Evolutionary conservation across 2,888 invertebrate species (phyloP).

Genomic region (Bugulina stolonifera): DNA sequence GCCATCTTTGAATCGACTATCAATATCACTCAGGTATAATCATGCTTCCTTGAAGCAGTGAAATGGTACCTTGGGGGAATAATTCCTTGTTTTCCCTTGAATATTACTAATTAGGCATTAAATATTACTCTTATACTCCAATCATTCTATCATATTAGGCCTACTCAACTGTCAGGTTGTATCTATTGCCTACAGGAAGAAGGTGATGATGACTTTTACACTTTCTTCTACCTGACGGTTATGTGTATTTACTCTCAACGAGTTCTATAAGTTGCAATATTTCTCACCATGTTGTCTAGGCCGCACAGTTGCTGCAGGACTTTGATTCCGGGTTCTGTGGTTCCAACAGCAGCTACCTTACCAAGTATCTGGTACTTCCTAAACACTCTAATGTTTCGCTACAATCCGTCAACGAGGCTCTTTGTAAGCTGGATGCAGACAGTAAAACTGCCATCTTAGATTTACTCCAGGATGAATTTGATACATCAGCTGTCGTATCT

Average conservation of each 20-base stretch:
- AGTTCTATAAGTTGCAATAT: no score
- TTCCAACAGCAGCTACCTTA: constrained; percentile 29
- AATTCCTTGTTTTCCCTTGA: no score
- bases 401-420: constrained; percentile 31
- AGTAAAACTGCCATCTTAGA: constrained; percentile 35
- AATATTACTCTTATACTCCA: no score
- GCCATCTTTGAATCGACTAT: constrained; percentile 36
- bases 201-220: no score
- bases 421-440: constrained; percentile 35
- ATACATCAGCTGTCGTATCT: constrained; percentile 32
- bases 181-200: no score
- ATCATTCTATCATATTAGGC: no score
- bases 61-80: no score
- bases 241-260: no score
- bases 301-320: neutral
- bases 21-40: constrained; percentile 36
- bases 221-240: no score
- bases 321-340: neutral
- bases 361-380: constrained; percentile 35
- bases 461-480: constrained; percentile 34
- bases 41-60: no score
- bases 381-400: constrained; percentile 31
- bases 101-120: no score
- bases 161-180: no score
- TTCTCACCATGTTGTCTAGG: neutral